Base-by-base conservation (phyloP, 2,888 invertebrate species). In the Pterobdella sp. region DNA sequence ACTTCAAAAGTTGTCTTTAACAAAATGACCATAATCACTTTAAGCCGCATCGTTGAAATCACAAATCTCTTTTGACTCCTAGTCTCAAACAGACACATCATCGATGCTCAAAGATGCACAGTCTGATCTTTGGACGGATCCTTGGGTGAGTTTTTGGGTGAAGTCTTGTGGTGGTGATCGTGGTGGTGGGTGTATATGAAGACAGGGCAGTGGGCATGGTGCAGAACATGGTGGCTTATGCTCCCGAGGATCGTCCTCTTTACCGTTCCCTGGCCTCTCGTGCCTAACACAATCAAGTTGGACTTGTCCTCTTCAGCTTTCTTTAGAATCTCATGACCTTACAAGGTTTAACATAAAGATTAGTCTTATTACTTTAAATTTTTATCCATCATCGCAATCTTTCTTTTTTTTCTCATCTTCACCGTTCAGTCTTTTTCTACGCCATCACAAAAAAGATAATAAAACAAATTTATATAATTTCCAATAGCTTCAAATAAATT, bases 171-270 rank as follows among this genome's bases (percentile, higher is more conserved):
- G 10, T 56, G 60, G 60, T 56, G 60, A 26, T 56, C 60, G 60
- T 56, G 71, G 26, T 71, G 31, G 63, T 60, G 71, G n/a, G 35
- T 60, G 36, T 29, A 71, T 32, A 74, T 69, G 35, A 72, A 56
- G 26, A 74, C 74, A 31, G 74, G 74, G n/a, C 72, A 68, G 36
- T 63, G 26, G 34, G 72, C 34, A 26, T 74, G 72, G 72, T 74
- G 72, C 7, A 74, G 34, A 35, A 74, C 74, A 49, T 74, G 68
- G 4, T 71, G 68, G 67, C 72, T 72, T 63, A 74, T 72, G 68
- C 74, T 74, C 36, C 74, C 74, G 22, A 74, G 56, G 26, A 74
- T 72, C 22, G 74, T 74, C 35, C 72, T 42, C 26, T 68, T 64
- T 31, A 74, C n/a, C 36, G 68, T 60, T 18, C 74, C 72, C 0